Percentiles rank a stretch among this genome's conserved stretches.
phyloP scores from a whole-genome alignment of 2,888 invertebrate genomes.

The Autographa gamma region DNA sequence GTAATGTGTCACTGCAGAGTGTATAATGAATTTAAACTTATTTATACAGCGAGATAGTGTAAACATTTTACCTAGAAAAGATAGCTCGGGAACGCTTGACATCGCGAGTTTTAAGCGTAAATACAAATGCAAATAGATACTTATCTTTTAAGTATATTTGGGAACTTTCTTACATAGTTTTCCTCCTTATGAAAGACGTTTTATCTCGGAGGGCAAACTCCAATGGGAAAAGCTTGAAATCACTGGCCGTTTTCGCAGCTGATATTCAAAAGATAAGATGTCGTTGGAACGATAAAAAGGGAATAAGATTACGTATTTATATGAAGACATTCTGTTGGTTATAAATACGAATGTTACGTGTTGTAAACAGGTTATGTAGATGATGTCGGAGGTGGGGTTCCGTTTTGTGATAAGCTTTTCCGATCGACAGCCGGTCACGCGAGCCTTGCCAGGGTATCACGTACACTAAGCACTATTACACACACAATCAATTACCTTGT shows the following conservation, averaged over 20 bases:
- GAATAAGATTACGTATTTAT: conserved; percentile 29
- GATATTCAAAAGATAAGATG: conserved; percentile 44
- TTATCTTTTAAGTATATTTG: conserved; percentile 20
- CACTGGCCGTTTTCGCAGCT: conserved; percentile 10
- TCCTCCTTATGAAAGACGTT: conserved; percentile 8
- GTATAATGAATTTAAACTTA: conserved; percentile 45
- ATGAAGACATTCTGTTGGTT: conserved; percentile 55
- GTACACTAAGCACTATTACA: conserved; percentile 52
- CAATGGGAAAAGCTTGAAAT: conserved; percentile 19
- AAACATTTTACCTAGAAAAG: not conserved
- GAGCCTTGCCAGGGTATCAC: conserved; percentile 58
- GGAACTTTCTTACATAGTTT: conserved; percentile 20
- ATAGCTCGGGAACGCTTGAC: conserved; percentile 10
- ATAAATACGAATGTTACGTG: conserved; percentile 68
- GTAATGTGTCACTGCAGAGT: conserved; percentile 31
- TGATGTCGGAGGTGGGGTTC: conserved; percentile 63
- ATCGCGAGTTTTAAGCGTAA: conserved; percentile 15
- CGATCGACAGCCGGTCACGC: conserved; percentile 74
- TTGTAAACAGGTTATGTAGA: conserved; percentile 69
- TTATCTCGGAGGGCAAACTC: conserved; percentile 20
- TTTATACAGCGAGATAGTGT: conserved; percentile 3
- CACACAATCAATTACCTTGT: conserved; percentile 65
- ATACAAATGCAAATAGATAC: conserved; percentile 22
- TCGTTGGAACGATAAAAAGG: conserved; percentile 40
- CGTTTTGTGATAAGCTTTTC: conserved; percentile 70